Evolutionary conservation across 2,888 invertebrate genomes (phyloP), one percentile per base, ranked within the genome.

Genomic region (Papilio protenor): DNA sequence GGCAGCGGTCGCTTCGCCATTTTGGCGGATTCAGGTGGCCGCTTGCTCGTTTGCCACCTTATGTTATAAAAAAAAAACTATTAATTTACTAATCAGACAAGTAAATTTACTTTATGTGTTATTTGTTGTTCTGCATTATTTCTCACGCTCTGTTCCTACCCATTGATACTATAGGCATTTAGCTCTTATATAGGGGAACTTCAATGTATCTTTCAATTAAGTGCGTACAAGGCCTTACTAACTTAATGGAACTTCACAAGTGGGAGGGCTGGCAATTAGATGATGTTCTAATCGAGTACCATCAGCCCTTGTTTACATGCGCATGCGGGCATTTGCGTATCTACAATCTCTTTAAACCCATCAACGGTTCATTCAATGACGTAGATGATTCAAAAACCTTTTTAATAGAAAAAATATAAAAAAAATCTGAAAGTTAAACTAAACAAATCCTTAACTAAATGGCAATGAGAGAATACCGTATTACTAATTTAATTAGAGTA

Each of bases 251-350:
- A 72, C 71, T 61, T 52, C 33, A 49, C 75, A 78, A 78, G 76
- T 49, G 69, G 64, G 16, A 78, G 76, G 75, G 76, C 55, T 78
- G 72, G 73, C 59, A 78, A 78, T 76, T 76, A 72, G 70, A 77
- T 77, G 72, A 73, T 69, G 71, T 81, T 83, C 12, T 71, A 79
- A 79, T 80, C 77, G 69, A 73, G 77, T 47, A 77, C 78, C 79
- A 79, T 79, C 81, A 79, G 79, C 69, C 82, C 81, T 82, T 85
- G 85, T 87, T 85, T 69, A 80, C 84, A 87, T 86, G 85, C 84
- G 83, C 83, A 92, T 93, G 91, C 91, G 92, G 92, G 92, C 86
- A 91, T 92, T 92, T 87, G 84, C 91, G 90, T 92, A 91, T 90
- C 85, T 86, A 77, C 57, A 59, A 33, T 78, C 77, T 40, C 79